phyloP scores from a whole-genome alignment of 2,888 invertebrate genomes.

The Isoperla grammatica region DNA sequence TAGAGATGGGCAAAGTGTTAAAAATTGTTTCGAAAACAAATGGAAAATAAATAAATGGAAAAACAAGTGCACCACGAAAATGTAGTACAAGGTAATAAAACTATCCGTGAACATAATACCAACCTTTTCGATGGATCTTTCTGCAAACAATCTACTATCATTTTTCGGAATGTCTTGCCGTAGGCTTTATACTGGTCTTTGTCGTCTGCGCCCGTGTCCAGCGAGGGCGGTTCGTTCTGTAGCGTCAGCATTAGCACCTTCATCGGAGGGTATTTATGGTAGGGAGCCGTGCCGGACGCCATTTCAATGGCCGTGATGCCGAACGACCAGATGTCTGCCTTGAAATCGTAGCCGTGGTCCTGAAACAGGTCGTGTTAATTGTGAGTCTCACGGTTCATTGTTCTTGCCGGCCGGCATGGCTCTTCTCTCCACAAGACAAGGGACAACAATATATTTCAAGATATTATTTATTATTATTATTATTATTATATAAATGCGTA shows the following conservation, averaged over 20 bases:
- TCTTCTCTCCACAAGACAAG: too few species aligned
- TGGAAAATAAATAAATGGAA: background rate
- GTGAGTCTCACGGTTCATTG: too few species aligned
- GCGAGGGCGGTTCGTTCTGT: constrained; percentile 94
- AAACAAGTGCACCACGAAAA: too few species aligned
- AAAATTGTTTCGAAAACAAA: too few species aligned
- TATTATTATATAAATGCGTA: too few species aligned
- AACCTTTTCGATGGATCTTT: constrained; percentile 87
- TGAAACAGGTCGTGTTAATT: too few species aligned
- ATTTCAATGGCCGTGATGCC: constrained; percentile 98
- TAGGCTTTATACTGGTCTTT: constrained; percentile 98
- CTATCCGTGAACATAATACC: background rate
- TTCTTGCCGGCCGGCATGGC: too few species aligned
- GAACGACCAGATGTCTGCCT: constrained; percentile 92
- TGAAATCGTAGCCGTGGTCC: constrained; percentile 97
- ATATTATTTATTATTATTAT: too few species aligned
- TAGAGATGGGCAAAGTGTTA: too few species aligned
- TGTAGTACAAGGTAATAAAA: background rate
- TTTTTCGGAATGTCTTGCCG: constrained; percentile 94
- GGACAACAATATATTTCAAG: too few species aligned
- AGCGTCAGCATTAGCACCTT: constrained; percentile 97
- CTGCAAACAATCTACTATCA: constrained; percentile 94
- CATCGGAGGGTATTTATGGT: constrained; percentile 99
- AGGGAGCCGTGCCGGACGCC: constrained; percentile 97
- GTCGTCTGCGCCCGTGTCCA: constrained; percentile 92